Evolutionary conservation across 2,113 vertebrate species (phyloP).

Genomic region (Etheostoma cragini): DNA sequence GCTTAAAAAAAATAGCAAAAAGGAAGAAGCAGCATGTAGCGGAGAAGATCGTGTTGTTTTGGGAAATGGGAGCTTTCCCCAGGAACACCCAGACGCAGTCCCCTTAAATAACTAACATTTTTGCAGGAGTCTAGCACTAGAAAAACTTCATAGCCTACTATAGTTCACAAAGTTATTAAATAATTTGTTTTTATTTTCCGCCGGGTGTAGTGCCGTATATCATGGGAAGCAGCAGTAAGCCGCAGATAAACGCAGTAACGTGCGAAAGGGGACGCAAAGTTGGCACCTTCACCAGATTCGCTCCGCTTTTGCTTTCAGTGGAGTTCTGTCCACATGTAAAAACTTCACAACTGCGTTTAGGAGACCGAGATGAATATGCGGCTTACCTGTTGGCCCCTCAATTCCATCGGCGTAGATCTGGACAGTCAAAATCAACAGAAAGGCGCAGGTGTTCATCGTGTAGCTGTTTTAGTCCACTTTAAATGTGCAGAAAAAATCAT

Average conservation of each 20-base stretch:
- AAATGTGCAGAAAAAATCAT: constrained; percentile 71
- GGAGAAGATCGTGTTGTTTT: constrained; percentile 44
- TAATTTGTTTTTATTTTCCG: not conserved
- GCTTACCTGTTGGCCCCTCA: constrained; percentile 87
- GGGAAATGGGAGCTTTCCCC: constrained; percentile 35
- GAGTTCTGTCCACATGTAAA: constrained; percentile 43
- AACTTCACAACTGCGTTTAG: constrained; percentile 65
- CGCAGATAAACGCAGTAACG: constrained; percentile 37
- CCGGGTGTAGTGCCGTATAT: not conserved
- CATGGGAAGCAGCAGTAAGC: not conserved
- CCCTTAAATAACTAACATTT: not conserved
- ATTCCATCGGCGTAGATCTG: constrained; percentile 87
- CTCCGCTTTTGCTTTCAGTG: constrained; percentile 26
- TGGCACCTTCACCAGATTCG: constrained; percentile 55
- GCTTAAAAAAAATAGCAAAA: constrained; percentile 1
- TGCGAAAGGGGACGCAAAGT: constrained; percentile 57
- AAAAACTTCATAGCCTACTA: constrained; percentile 16
- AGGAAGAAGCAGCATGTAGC: constrained; percentile 1
- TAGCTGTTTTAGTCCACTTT: constrained; percentile 84
- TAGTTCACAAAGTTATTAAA: constrained; percentile 25
- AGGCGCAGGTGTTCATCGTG: constrained; percentile 86
- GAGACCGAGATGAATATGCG: constrained; percentile 1
- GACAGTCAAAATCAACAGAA: constrained; percentile 83
- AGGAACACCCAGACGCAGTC: not conserved
- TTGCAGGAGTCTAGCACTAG: no score